Percentiles rank a stretch among this genome's conserved stretches.
Evolutionary conservation across 2,888 invertebrate genomes (phyloP).

Genomic region (Tipula vernalis): DNA sequence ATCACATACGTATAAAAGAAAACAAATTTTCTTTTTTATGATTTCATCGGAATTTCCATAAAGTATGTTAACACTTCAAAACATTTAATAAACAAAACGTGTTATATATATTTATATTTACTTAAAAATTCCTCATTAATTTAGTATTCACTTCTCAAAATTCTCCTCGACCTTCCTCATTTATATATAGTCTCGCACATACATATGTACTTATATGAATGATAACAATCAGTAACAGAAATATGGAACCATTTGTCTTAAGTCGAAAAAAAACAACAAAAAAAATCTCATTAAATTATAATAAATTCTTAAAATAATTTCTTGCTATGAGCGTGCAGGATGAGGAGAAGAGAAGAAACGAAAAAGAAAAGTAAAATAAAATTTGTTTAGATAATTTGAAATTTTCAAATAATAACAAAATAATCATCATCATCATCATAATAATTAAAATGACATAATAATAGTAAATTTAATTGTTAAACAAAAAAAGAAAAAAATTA

Average conservation of each 20-base stretch:
- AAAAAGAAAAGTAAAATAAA: neutral
- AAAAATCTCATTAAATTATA: neutral
- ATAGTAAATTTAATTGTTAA: neutral
- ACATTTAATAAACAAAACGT: neutral
- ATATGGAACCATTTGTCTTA: neutral
- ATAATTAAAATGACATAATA: neutral
- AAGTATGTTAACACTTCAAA: neutral
- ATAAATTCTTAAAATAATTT: neutral
- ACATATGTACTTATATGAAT: neutral
- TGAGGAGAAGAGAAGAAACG: neutral
- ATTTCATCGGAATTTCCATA: neutral
- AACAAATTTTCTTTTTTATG: neutral
- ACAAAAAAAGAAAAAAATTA: neutral
- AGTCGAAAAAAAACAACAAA: neutral
- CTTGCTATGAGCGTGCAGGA: neutral
- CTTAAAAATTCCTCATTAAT: neutral
- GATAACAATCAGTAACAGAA: neutral
- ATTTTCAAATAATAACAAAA: neutral
- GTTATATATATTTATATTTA: neutral
- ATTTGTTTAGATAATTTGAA: neutral
- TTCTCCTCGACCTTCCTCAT: neutral
- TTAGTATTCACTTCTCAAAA: neutral
- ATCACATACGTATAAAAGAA: neutral
- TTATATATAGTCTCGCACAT: neutral
- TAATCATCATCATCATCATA: neutral